Percentiles rank a stretch among this genome's conserved stretches.
Evolutionary conservation across 2,888 invertebrate species (phyloP).

Genomic region (Aleiodes testaceus): DNA sequence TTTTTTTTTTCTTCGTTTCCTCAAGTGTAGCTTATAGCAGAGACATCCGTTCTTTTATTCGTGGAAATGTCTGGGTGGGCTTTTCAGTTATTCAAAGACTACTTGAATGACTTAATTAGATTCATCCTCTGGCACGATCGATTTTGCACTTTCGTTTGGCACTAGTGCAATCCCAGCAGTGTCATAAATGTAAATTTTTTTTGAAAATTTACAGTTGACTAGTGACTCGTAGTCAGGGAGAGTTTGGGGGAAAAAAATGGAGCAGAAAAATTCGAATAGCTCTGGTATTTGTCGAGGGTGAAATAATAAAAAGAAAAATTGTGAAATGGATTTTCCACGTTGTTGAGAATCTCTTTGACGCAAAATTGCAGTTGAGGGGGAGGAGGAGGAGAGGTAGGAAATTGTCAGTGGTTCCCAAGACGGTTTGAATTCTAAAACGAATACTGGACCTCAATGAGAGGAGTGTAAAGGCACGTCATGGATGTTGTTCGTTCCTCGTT

Average conservation of each 20-base stretch:
- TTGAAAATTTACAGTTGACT: not conserved
- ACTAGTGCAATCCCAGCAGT: not conserved
- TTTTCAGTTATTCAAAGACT: slow-evolving; percentile 13
- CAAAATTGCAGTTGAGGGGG: slow-evolving; percentile 8
- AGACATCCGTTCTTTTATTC: slow-evolving; percentile 25
- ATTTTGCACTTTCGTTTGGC: slow-evolving; percentile 4
- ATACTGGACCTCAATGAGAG: slow-evolving; percentile 43
- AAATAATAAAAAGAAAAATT: not conserved
- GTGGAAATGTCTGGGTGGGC: slow-evolving; percentile 19
- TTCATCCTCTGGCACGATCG: not conserved
- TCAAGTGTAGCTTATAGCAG: slow-evolving; percentile 18
- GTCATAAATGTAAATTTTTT: not conserved
- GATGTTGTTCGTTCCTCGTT: slow-evolving; percentile 41
- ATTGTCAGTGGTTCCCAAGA: slow-evolving; percentile 36
- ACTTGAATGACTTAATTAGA: slow-evolving; percentile 26
- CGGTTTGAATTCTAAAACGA: slow-evolving; percentile 37
- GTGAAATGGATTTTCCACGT: slow-evolving; percentile 32
- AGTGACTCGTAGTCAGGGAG: slow-evolving; percentile 9
- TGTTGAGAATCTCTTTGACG: slow-evolving; percentile 21
- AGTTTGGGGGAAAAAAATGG: not conserved
- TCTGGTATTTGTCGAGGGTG: not conserved
- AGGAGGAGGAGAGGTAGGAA: slow-evolving; percentile 16
- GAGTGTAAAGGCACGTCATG: slow-evolving; percentile 40
- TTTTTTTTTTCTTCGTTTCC: slow-evolving; percentile 4
- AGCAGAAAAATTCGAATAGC: slow-evolving; percentile 14